Evolutionary conservation across 2,113 vertebrate species (phyloP).

Genomic region (Bettongia penicillata): DNA sequence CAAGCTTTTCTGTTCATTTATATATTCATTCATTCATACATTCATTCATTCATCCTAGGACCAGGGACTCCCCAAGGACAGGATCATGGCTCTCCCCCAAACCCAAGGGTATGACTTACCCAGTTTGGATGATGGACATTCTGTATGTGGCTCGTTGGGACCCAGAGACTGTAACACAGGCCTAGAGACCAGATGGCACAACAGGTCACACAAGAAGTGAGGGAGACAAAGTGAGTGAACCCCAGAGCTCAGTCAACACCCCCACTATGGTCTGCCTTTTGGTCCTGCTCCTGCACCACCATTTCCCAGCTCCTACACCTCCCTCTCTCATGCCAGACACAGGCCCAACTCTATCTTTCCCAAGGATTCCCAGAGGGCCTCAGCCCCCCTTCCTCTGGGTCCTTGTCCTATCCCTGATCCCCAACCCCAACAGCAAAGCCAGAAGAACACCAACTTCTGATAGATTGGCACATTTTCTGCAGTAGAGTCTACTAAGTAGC

Average conservation of each 20-base stretch:
- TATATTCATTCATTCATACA: not conserved
- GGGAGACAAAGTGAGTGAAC: slow-evolving; percentile 11
- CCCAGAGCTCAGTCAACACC: not conserved
- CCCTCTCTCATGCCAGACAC: not conserved
- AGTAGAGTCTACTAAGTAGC: not conserved
- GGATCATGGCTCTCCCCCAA: not conserved
- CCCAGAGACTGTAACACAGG: slow-evolving; percentile 66
- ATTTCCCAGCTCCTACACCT: not conserved
- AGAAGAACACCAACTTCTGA: not conserved
- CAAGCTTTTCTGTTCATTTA: not conserved
- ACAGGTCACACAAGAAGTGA: not conserved
- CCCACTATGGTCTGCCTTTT: not conserved
- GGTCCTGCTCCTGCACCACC: not conserved
- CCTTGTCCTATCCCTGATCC: not conserved
- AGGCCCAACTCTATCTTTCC: not conserved
- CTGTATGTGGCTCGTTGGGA: slow-evolving; percentile 63
- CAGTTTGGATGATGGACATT: slow-evolving; percentile 70
- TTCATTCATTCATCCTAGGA: not conserved
- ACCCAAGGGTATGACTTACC: slow-evolving; percentile 53
- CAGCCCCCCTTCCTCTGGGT: not conserved
- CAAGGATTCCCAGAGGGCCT: not conserved
- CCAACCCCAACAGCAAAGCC: not conserved
- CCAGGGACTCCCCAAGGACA: not conserved
- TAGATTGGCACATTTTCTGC: not conserved
- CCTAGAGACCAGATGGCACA: slow-evolving; percentile 33